Evolutionary conservation across 1,140 invertebrate species (phyloP).

Genomic region (Bombus pascuorum): DNA sequence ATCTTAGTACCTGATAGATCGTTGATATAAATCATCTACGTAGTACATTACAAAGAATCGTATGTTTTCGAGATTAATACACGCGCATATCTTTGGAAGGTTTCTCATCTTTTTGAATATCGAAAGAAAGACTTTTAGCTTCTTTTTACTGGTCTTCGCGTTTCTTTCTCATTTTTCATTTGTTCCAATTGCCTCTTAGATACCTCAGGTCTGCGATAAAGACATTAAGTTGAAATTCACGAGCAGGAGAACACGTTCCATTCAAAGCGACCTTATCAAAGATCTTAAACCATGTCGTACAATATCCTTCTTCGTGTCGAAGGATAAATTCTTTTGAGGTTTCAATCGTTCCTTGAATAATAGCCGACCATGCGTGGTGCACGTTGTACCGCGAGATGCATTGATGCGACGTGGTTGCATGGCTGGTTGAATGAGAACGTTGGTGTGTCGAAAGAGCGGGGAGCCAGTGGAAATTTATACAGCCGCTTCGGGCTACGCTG

Average conservation of each 20-base stretch:
- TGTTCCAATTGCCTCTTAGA: no score
- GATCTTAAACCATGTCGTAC: not conserved
- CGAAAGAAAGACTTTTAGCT: no score
- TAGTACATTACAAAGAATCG: no score
- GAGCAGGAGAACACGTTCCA: not conserved
- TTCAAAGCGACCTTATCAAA: not conserved
- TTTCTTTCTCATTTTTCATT: no score
- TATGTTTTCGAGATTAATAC: no score
- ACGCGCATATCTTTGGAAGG: no score
- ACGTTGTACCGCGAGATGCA: not conserved
- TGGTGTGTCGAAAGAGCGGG: constrained; percentile 17
- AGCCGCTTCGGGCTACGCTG: constrained; percentile 59
- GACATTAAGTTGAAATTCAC: not conserved
- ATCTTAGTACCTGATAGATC: no score
- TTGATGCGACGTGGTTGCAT: not conserved
- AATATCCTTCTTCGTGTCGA: not conserved
- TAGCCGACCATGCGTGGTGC: not conserved
- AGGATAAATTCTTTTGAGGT: not conserved
- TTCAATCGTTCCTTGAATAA: not conserved
- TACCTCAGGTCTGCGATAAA: no score
- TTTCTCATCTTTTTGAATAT: no score
- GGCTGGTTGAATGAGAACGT: constrained; percentile 4
- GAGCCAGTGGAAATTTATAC: constrained; percentile 46
- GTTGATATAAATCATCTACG: no score
- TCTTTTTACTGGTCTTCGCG: no score